Evolutionary conservation across 2,113 vertebrate species (phyloP), one percentile per base, ranked within the genome.

Genomic region (Takifugu bimaculatus): DNA sequence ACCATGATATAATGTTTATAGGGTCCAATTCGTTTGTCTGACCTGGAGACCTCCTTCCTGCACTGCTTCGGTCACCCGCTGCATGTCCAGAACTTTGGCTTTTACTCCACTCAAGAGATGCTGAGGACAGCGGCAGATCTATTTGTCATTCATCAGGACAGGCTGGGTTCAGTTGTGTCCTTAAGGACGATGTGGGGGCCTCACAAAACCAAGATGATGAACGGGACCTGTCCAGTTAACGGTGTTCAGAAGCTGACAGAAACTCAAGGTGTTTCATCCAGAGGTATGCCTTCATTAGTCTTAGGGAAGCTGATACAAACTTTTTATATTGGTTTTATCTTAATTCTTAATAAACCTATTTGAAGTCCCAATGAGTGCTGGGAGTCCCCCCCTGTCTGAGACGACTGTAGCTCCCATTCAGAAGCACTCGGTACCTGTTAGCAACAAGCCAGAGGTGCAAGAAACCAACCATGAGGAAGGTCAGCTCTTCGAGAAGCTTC

Each of bases 51-150:
- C 45, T 68, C 80, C 9, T 98, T 92, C 81, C 60, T 71, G 26
- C 80, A n/a, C 4, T 88, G 54, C 48, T 99, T 94, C 35, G 93
- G 94, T 52, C 81, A 82, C 3, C 79, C 68, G 0, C 92, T 99
- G 72, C 81, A 80, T 13, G 89, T 91, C 29, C 58, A 63, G 1
- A 88, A 80, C 11, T 94, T 93, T 0, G 95, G 96, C 47, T 99
- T 97, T 74, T 86, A 85, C 60, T 96, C 94, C 9, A 61, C 88
- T n/a, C 75, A 60, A 25, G 94, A 97, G 78, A 91, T 94, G 75
- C 75, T 98, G 47, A 75, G 55, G 14, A 91, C 91, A 0, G 60
- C 89, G 5, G 73, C 84, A 0, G 93, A 97, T 75, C 48, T 93
- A 29, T 47, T 99, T 49, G 6, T 26, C 0, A 51, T 97, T 51